Evolutionary conservation across 2,797 vertebrate genomes (phyloP).

Genomic region (Hyperoplus immaculatus): DNA sequence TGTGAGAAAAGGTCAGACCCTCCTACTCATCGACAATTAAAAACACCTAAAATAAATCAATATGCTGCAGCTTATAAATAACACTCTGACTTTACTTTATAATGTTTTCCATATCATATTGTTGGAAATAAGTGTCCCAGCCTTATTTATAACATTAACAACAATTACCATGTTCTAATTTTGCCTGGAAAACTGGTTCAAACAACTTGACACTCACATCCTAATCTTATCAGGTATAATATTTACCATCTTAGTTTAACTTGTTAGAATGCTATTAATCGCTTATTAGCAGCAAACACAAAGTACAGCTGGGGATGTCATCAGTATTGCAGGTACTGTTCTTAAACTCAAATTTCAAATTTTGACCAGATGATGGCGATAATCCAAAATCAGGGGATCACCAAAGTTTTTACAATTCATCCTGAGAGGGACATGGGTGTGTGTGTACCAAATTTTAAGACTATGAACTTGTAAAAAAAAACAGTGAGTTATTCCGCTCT

Average conservation of each 20-base stretch:
- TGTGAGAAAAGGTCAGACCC: background rate
- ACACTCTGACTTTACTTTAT: background rate
- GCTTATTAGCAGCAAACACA: background rate
- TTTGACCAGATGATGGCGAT: background rate
- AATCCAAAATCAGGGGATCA: background rate
- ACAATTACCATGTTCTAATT: background rate
- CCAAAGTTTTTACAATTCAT: too few relatives aligned
- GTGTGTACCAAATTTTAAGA: background rate
- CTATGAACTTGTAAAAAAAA: background rate
- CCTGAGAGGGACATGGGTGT: background rate
- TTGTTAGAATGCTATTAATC: background rate
- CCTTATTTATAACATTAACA: background rate
- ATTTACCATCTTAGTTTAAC: background rate
- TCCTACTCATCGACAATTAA: background rate
- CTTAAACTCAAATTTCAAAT: background rate
- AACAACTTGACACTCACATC: background rate
- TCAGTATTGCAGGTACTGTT: background rate
- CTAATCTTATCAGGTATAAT: background rate
- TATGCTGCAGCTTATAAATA: constrained; percentile 20
- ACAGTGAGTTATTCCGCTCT: too few relatives aligned
- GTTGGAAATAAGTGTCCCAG: background rate
- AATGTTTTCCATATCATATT: background rate
- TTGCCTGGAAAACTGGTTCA: background rate
- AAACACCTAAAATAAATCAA: background rate
- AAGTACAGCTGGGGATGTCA: background rate